Conservation (phyloP, 2,113 vertebrate species). For the Alectura lathami region DNA sequence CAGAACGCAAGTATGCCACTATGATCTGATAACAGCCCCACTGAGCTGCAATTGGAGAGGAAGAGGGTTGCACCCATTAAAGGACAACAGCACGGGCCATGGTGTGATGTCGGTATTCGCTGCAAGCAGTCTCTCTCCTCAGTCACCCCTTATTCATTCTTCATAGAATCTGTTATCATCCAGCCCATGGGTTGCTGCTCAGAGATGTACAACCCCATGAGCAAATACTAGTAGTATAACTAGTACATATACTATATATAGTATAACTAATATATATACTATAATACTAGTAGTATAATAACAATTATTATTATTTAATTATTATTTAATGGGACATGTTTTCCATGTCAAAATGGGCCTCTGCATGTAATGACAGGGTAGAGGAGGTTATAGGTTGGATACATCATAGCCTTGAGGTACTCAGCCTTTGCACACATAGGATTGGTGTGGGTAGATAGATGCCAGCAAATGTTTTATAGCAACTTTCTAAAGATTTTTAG, state of each 20-base stretch:
- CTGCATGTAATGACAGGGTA: neutral
- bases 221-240: too few species aligned
- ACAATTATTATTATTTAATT: too few species aligned
- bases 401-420: neutral
- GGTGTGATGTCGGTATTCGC: neutral
- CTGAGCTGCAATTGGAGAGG: neutral
- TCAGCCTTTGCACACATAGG: rapidly evolving
- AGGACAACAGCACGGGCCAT: rapidly evolving
- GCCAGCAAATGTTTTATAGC: neutral
- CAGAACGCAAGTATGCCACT: rapidly evolving
- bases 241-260: too few species aligned
- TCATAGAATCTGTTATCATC: neutral
- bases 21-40: neutral
- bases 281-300: too few species aligned
- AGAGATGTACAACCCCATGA: neutral
- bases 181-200: neutral
- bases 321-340: neutral
- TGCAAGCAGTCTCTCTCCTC: neutral
- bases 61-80: neutral
- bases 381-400: neutral
- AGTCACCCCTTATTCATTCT: neutral
- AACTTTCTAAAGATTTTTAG: neutral
- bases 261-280: too few species aligned
- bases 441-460: neutral
- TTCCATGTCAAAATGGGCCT: neutral